Evolutionary conservation across 2,113 vertebrate genomes (phyloP), one percentile per base, ranked within the genome.

Genomic region (Rhagologus leucostigma): DNA sequence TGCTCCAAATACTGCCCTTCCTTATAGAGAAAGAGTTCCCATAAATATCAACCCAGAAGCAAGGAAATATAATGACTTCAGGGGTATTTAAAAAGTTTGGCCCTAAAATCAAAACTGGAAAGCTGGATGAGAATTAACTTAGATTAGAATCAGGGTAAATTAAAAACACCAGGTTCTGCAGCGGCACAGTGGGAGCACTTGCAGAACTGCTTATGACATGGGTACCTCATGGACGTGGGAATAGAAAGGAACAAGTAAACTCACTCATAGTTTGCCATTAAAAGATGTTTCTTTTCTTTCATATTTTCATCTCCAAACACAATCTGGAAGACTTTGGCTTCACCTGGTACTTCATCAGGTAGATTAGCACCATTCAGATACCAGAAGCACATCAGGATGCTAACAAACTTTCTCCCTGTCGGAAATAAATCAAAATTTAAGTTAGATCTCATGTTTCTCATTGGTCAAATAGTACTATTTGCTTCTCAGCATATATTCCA

Each of bases 371-470:
- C 99, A 15, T 99, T 99, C 93, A 99, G 96, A 95, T 99, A 99
- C 99, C 99, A 99, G 97, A 99, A 99, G 35, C 98, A 98, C 99
- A 99, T 99, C 96, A 99, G 95, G 96, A 99, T 99, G 70, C 98
- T 98, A 96, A 99, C 99, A 98, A 99, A 99, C 91, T 99, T 99
- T 69, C 99, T 98, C 87, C 98, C 99, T 99, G 95, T 91, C 96
- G 91, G 96, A 81, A 93, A 97, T 21, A 97, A 97, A 97, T 46
- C 79, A 96, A 89, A 76, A 41, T 16, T 10, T 16, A 65, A 77
- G 17, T 37, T n/a, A 59, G 33, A 70, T 15, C 9, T 80, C 33
- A 19, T 15, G 6, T 57, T 78, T 75, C 41, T 41, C 24, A 44
- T 5, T 2, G 4, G 46, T 44, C 68, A 78, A 46, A 75, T 60